Base-by-base conservation (phyloP, 2,113 vertebrate genomes). In the Hassar affinis region DNA sequence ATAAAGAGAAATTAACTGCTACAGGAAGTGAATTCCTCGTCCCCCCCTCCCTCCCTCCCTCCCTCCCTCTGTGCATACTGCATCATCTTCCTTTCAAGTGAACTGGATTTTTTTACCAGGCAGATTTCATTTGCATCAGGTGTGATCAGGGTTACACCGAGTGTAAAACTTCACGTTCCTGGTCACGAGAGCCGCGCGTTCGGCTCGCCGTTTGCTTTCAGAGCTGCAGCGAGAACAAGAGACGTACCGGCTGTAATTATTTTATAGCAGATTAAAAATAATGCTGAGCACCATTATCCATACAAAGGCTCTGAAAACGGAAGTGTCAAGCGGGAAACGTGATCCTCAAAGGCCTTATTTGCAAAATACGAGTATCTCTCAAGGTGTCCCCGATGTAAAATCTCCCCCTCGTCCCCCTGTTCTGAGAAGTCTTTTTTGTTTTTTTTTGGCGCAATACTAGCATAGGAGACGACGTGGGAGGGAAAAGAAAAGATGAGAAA, bases 311-410 rank as follows among this genome's bases (percentile, higher is more conserved):
- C 74, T 82, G 85, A 17, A 80, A 88, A 80, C 74, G 85, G 64
- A 84, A 89, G 87, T 30, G 84, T 83, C 82, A 82, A 89, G 88
- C 76, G 47, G 57, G n/a, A n/a, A 89, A 88, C 78, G 71, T 72
- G 85, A 83, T 85, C 25, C 80, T 78, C 59, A 71, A 61, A 80
- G 86, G 85, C 85, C 90, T 88, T 90, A 90, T 88, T 81, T 72
- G 57, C 52, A 85, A 59, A 80, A 77, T 76, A 77, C 54, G 11
- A 18, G 33, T 66, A 22, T 77, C 72, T 81, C 57, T 49, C 33
- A 30, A 59, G 45, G 52, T 47, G 49, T 83, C 57, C 52, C 49
- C 12, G 11, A 1, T 86, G 87, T 77, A 90, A 88, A 89, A 90
- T 83, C 1, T 49, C 25, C 45, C 57, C 12, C 38, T 27, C 42